phyloP scores from a whole-genome alignment of 1,140 invertebrate species.

The Drosophila kohkoa region DNA sequence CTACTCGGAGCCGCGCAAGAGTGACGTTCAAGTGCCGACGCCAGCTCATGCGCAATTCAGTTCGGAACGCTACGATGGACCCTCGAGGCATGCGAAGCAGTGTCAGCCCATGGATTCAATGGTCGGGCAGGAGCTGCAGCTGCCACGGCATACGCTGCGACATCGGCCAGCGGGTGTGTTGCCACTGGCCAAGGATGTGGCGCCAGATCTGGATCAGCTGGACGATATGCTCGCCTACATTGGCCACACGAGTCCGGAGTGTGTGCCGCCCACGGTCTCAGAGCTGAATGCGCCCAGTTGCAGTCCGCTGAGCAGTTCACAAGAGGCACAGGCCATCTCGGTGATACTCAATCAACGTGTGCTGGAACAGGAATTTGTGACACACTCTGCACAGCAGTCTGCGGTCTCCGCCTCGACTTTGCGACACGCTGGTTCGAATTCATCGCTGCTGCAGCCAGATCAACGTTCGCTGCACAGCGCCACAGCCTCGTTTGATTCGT shows the following conservation, averaged over 20 bases:
- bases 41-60: conserved; percentile 37
- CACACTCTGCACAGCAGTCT: conserved; percentile 84
- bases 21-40: conserved; percentile 21
- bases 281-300: conserved; percentile 90
- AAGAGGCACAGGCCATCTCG: conserved; percentile 94
- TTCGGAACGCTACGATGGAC: conserved; percentile 46
- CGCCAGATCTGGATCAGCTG: conserved; percentile 95
- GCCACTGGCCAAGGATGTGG: conserved; percentile 92
- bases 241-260: conserved; percentile 96
- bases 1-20: conserved; percentile 89
- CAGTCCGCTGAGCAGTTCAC: conserved; percentile 88
- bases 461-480: conserved; percentile 68
- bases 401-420: conserved; percentile 24
- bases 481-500: conserved; percentile 73
- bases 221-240: conserved; percentile 97
- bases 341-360: conserved; percentile 92
- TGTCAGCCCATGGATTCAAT: conserved; percentile 74
- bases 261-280: conserved; percentile 89
- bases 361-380: conserved; percentile 90
- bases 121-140: conserved; percentile 53
- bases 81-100: conserved; percentile 1
- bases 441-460: conserved; percentile 59
- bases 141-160: conserved; percentile 88
- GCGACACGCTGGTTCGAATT: conserved; percentile 50
- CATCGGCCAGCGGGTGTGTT: conserved; percentile 90